Base-by-base conservation (phyloP, 2,888 invertebrate genomes). In the Drosophila fulvimacula region DNA sequence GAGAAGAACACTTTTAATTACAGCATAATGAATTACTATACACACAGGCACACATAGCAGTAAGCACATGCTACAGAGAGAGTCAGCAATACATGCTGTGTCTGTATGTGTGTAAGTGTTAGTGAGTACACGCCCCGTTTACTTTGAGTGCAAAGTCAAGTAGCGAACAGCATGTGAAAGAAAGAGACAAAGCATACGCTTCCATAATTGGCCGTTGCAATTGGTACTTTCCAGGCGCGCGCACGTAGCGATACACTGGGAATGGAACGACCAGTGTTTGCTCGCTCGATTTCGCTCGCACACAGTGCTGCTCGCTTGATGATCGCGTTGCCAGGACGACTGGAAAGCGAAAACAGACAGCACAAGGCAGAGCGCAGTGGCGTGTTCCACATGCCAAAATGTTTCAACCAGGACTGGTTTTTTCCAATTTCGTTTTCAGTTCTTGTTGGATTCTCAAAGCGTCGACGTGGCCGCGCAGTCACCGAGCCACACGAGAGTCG, bases 381-480 rank as follows among this genome's bases (percentile, higher is more conserved):
- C 52, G 69, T 71, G 88, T 82, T 49, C 49, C 71, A 55, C 44
- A n/a, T 79, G 30, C 74, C 86, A 61, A 46, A 42, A 11, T 73
- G 80, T 89, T 86, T 77, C 87, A 83, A 74, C 75, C 90, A 91
- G 91, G 91, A 92, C 92, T 90, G 92, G 92, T 92, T 92, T 91
- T 89, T 87, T 89, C 88, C 89, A 89, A 87, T 89, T 91, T 91
- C 91, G 91, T 91, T 91, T 91, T 92, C 91, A 92, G 92, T 92
- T 92, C 92, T 92, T 91, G 90, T 90, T 92, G 91, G 91, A 91
- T 91, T 92, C 91, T 91, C 91, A 90, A 90, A 91, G 91, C 91
- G 92, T 91, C 90, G 88, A 90, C 87, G 84, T 86, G 81, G 81
- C 76, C 79, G 74, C 77, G 77, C 79, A 76, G 73, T 79, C 76